Conservation (phyloP, 2,888 invertebrate genomes). For the Muschampia plurimacula region DNA sequence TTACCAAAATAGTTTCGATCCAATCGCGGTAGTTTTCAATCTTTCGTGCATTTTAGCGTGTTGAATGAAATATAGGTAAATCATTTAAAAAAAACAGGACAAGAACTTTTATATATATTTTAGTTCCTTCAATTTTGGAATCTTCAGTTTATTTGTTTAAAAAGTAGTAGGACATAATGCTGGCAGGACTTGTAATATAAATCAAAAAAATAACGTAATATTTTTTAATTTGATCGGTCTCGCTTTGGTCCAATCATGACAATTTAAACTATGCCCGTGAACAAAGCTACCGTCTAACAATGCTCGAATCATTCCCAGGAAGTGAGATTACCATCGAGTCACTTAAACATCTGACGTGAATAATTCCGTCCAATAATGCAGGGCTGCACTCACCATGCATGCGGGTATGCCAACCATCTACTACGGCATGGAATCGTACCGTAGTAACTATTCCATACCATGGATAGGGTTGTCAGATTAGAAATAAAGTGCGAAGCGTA, state of each 20-base stretch:
- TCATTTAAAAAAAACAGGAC: too few species aligned
- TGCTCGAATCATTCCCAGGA: slow-evolving; percentile 44
- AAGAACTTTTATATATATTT: too few species aligned
- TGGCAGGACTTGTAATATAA: too few species aligned
- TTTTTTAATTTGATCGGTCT: not conserved
- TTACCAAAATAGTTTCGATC: slow-evolving; percentile 22
- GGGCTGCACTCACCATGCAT: slow-evolving; percentile 62
- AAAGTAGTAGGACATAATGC: too few species aligned
- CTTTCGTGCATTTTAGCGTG: not conserved
- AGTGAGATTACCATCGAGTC: slow-evolving; percentile 36
- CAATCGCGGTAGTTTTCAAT: not conserved
- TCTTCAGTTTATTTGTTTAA: too few species aligned
- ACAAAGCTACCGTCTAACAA: slow-evolving; percentile 26
- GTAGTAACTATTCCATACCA: slow-evolving; percentile 45
- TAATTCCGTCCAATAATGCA: slow-evolving; percentile 73
- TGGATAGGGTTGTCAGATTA: slow-evolving; percentile 45
- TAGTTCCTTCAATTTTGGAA: too few species aligned
- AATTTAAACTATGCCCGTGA: slow-evolving; percentile 13
- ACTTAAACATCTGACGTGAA: slow-evolving; percentile 57
- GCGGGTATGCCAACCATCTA: slow-evolving; percentile 71
- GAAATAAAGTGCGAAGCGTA: not conserved
- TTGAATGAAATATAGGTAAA: not conserved
- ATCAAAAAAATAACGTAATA: not conserved
- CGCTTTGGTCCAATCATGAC: not conserved
- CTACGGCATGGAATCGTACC: slow-evolving; percentile 74